These are phyloP conservation scores for Eulimnadia texana DNA, from an alignment of 1,140 invertebrate species.

Conservation along the genomic window DNA sequence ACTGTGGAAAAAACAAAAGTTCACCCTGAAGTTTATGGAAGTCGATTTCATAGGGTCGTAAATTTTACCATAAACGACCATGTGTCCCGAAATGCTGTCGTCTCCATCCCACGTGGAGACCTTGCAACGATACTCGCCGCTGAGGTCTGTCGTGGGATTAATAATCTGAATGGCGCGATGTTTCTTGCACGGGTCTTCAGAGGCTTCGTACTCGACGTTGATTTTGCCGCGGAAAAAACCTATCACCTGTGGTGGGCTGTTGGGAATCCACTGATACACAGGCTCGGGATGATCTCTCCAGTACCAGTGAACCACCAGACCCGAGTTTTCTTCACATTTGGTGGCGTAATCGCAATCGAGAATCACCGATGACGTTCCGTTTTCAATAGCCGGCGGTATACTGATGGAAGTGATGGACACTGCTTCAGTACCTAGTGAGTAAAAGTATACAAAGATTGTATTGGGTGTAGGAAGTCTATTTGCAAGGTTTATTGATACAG, in stretches of 20 bases:
- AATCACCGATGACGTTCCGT: slow-evolving; percentile 47
- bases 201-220: slow-evolving; percentile 49
- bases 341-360: slow-evolving; percentile 59
- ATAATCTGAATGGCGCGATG: slow-evolving; percentile 59
- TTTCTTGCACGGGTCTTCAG: slow-evolving; percentile 41
- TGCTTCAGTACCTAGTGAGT: not conserved
- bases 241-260: slow-evolving; percentile 40
- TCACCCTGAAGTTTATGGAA: not conserved
- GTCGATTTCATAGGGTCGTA: not conserved
- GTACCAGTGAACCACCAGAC: slow-evolving; percentile 65
- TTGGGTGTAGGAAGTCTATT: too few species aligned
- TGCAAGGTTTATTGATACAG: too few species aligned
- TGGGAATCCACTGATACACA: slow-evolving; percentile 65
- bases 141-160: slow-evolving; percentile 52
- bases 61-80: slow-evolving; percentile 44
- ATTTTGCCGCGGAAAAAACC: slow-evolving; percentile 47
- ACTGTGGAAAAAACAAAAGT: slow-evolving; percentile 14
- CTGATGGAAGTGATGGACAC: slow-evolving; percentile 47
- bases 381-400: slow-evolving; percentile 47
- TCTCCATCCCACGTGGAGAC: slow-evolving; percentile 59
- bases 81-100: slow-evolving; percentile 43
- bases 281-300: slow-evolving; percentile 45
- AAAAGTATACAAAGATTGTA: too few species aligned
- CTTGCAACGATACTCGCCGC: slow-evolving; percentile 54
- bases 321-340: slow-evolving; percentile 34